Conservation (phyloP, 2,888 invertebrate genomes). For the Aethes cnicana region DNA sequence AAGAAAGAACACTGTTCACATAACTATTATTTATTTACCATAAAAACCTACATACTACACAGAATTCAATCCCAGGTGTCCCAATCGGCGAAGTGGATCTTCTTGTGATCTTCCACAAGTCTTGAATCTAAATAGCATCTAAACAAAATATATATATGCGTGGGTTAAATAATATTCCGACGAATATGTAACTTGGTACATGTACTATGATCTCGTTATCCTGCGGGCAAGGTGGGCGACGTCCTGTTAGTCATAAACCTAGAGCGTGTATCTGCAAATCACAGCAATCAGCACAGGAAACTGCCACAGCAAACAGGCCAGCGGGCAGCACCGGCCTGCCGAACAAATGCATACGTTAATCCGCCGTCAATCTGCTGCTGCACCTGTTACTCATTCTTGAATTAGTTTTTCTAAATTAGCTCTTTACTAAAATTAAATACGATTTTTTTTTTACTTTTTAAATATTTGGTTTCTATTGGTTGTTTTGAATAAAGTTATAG, state of each 20-base stretch:
- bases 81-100: constrained; percentile 39
- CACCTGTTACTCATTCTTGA: constrained; percentile 10
- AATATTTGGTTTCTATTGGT: no score
- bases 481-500: no score
- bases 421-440: no score
- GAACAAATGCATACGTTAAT: constrained; percentile 76
- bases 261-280: constrained; percentile 74
- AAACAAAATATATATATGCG: neutral
- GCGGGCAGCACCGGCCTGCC: constrained; percentile 82
- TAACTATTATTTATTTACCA: constrained; percentile 56
- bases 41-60: constrained; percentile 52
- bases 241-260: constrained; percentile 61
- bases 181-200: neutral
- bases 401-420: no score
- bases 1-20: constrained; percentile 1
- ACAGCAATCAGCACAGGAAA: constrained; percentile 77
- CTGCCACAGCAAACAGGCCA: constrained; percentile 81
- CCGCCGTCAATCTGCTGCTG: constrained; percentile 41
- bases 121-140: constrained; percentile 5
- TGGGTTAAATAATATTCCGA: constrained; percentile 1
- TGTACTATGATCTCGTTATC: constrained; percentile 37
- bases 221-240: constrained; percentile 61
- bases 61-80: constrained; percentile 50
- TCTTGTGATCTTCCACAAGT: constrained; percentile 34
- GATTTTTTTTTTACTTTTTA: no score